These are phyloP conservation scores for Xenopus borealis DNA, from an alignment of 2,113 vertebrate species.

Conservation along the genomic window DNA sequence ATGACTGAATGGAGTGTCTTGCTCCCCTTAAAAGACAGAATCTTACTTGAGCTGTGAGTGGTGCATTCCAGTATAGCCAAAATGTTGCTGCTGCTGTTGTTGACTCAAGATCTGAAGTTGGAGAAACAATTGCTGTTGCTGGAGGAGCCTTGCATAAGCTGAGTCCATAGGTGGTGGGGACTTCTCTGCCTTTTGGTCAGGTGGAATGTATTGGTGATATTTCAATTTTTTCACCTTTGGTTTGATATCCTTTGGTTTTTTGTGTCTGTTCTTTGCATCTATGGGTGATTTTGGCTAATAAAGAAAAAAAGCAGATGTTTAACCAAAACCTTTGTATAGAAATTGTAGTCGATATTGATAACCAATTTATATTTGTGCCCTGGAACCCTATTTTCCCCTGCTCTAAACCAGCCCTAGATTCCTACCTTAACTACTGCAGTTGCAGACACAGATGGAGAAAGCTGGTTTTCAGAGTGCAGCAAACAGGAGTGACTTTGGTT, in stretches of 20 bases:
- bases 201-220: constrained; percentile 98
- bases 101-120: constrained; percentile 98
- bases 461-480: constrained; percentile 61
- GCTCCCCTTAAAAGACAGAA: too few relatives aligned
- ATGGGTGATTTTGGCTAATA: constrained; percentile 80
- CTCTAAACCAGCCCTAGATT: not conserved
- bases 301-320: not conserved
- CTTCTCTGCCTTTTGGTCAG: constrained; percentile 94
- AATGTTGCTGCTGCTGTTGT: constrained; percentile 81
- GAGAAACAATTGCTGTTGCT: constrained; percentile 96
- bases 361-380: too few relatives aligned
- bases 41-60: constrained; percentile 79
- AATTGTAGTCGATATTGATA: too few relatives aligned
- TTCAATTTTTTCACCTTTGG: constrained; percentile 99
- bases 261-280: constrained; percentile 87
- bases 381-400: too few relatives aligned
- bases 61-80: constrained; percentile 80
- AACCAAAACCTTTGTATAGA: too few relatives aligned
- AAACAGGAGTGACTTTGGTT: constrained; percentile 61
- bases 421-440: constrained; percentile 82
- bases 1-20: too few relatives aligned
- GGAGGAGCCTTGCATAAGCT: constrained; percentile 89
- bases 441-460: constrained; percentile 54
- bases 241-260: constrained; percentile 97
- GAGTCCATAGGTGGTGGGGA: constrained; percentile 97